These are phyloP conservation scores for Drosophila malerkotliana DNA, from an alignment of 1,140 invertebrate genomes.

Conservation along the genomic window DNA sequence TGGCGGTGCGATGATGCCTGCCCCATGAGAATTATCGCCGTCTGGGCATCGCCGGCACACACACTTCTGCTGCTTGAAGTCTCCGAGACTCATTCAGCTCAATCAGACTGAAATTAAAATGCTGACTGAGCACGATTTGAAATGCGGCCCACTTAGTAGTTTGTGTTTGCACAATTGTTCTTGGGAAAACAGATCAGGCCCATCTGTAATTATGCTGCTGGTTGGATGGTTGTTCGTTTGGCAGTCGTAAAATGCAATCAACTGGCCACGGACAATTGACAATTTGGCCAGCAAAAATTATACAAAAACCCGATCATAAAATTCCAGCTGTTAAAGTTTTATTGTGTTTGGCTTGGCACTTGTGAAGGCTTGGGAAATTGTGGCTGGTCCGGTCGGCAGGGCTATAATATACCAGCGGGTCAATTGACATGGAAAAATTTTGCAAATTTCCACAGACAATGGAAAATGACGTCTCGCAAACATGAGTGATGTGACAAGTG, in stretches of 20 bases:
- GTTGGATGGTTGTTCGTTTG: background rate
- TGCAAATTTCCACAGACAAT: conserved; percentile 53
- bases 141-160: conserved; percentile 35
- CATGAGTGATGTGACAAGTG: conserved; percentile 74
- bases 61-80: conserved; percentile 31
- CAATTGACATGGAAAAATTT: conserved; percentile 53
- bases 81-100: conserved; percentile 52
- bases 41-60: conserved; percentile 68
- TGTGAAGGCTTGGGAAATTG: conserved; percentile 32
- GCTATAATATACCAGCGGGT: conserved; percentile 37
- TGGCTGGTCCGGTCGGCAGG: conserved; percentile 21
- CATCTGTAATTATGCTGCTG: conserved; percentile 41
- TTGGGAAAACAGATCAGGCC: conserved; percentile 43
- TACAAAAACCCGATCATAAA: conserved; percentile 12
- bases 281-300: conserved; percentile 26
- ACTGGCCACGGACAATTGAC: conserved; percentile 35
- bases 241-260: conserved; percentile 62
- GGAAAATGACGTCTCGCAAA: conserved; percentile 42
- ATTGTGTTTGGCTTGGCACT: conserved; percentile 35
- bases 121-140: conserved; percentile 48
- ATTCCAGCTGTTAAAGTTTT: conserved; percentile 35
- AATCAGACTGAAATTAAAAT: conserved; percentile 58
- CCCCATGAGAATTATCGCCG: conserved; percentile 57
- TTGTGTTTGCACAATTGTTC: conserved; percentile 54
- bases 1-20: background rate